Base-by-base conservation (phyloP, 2,888 invertebrate species). In the Hirtodrosophila trivittata region DNA sequence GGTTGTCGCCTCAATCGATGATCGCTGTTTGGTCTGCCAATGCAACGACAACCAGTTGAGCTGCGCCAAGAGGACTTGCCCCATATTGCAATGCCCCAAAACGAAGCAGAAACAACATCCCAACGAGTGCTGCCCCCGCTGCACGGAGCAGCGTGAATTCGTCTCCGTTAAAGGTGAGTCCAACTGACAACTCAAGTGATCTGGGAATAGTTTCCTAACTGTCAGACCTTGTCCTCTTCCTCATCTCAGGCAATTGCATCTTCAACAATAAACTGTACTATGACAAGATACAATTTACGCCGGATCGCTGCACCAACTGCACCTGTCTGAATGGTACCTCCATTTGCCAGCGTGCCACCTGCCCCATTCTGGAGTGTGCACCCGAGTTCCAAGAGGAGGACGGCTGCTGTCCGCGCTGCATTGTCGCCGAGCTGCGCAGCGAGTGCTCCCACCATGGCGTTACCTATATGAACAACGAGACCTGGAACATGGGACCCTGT, bases 281-380 rank as follows among this genome's bases (percentile, higher is more conserved):
- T 5, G 93, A 94, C 64, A 93, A 93, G 21, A 92, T 92, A 30
- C 91, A 92, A 12, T 95, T 95, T 83, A 92, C 91, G 65, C 93
- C 92, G 39, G 96, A 96, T 88, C 93, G 94, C 0, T 98, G 98
- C 91, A 97, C 97, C 0, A 93, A 93, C 46, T 98, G 98, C 91
- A 93, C 93, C 7, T 98, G 98, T 88, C 89, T 92, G 77, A 95
- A 95, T 80, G 95, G 95, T 37, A 96, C 96, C 3, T 94, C 95
- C 0, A 92, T 95, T 43, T 97, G 97, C 90, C 93, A 93, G 55
- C 92, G 96, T 9, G 93, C 94, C 75, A 95, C 97, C 0, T 98
- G 98, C 83, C 97, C 98, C 0, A 95, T 97, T n/a, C 92, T 98
- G 57, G 96, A 97, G 85, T 98, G 98, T 66, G 93, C 95, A 0